These are phyloP conservation scores for Centroberyx gerrardi DNA, from an alignment of 2,797 vertebrate genomes.

Conservation along the genomic window DNA sequence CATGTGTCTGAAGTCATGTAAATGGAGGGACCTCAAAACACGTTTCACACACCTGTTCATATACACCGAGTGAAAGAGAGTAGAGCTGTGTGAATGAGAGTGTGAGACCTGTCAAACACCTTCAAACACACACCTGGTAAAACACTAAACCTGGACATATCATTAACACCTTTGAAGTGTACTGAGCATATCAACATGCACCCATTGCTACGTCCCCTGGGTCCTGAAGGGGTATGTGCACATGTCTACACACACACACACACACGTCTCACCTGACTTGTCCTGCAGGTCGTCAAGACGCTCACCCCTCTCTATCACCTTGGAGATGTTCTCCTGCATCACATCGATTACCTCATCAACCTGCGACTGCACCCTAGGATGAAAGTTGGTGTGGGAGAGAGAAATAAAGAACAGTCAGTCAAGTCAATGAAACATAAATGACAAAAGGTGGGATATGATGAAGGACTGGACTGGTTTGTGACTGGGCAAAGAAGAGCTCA, in stretches of 20 bases:
- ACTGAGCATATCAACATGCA: conserved; percentile 9
- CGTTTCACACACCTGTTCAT: conserved; percentile 37
- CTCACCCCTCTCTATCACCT: conserved; percentile 98
- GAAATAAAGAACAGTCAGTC: not conserved
- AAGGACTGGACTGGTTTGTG: not conserved
- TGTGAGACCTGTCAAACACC: conserved; percentile 3
- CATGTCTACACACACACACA: not conserved
- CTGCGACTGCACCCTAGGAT: conserved; percentile 94
- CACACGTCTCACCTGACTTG: conserved; percentile 92
- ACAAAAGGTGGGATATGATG: conserved; percentile 5
- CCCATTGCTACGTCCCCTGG: not conserved
- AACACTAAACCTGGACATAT: conserved; percentile 31
- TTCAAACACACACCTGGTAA: conserved; percentile 48
- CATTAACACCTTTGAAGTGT: conserved; percentile 31
- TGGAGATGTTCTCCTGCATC: conserved; percentile 99
- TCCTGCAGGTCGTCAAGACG: conserved; percentile 97
- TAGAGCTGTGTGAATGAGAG: not conserved
- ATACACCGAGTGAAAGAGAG: not conserved
- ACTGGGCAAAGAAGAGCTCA: not conserved
- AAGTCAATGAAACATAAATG: not conserved
- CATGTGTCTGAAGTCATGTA: conserved; percentile 16
- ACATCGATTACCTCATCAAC: conserved; percentile 99
- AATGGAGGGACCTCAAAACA: conserved; percentile 14
- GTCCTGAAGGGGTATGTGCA: not conserved
- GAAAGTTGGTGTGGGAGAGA: not conserved